Conservation (phyloP, 1,140 invertebrate species). For the Matsumurasca onukii region DNA sequence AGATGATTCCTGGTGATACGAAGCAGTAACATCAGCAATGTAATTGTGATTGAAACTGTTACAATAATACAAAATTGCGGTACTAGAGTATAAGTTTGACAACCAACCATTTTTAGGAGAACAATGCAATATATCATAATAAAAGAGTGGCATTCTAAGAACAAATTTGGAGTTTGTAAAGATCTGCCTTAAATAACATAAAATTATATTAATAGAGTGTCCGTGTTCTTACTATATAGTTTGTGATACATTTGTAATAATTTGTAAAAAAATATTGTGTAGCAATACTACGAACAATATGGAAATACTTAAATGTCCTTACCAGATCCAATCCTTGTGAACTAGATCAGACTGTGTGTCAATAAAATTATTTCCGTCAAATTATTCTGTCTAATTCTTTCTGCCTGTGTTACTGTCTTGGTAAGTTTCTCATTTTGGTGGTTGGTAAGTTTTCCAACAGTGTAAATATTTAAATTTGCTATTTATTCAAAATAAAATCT, state of each 20-base stretch:
- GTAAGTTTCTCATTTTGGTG: no score
- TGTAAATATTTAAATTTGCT: no score
- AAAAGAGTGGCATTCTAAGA: background rate
- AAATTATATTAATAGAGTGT: background rate
- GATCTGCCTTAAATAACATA: constrained; percentile 13
- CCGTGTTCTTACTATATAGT: constrained; percentile 22
- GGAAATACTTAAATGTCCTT: constrained; percentile 14
- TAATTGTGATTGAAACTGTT: no score
- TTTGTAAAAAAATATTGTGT: constrained; percentile 26
- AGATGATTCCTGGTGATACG: background rate
- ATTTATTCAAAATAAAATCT: no score
- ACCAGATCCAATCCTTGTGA: constrained; percentile 16
- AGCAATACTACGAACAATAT: constrained; percentile 17
- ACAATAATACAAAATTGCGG: no score
- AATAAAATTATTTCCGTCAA: background rate
- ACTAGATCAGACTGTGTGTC: background rate
- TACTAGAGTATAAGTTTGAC: no score
- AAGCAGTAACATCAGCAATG: background rate
- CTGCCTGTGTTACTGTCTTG: no score
- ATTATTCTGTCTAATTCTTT: no score
- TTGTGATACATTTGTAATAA: constrained; percentile 25
- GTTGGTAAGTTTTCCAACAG: no score
- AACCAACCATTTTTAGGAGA: background rate
- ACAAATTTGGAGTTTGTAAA: background rate
- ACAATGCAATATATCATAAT: background rate